phyloP scores from a whole-genome alignment of 2,797 vertebrate genomes.

The Lepilemur septentrionalis region DNA sequence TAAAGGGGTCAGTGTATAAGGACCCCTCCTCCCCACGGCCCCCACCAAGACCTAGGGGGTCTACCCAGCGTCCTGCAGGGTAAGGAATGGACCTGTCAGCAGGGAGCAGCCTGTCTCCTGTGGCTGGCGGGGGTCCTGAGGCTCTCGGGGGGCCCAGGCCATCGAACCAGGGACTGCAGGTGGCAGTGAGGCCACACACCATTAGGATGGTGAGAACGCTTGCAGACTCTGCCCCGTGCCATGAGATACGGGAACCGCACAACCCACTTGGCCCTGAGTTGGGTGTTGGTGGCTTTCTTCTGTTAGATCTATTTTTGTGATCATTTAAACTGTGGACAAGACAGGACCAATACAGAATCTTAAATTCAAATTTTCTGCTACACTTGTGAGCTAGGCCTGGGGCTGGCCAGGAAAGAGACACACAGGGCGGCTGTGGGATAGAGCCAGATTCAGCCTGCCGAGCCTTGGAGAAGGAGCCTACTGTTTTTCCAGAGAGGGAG shows the following conservation, averaged over 20 bases:
- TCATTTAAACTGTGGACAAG: too few relatives aligned
- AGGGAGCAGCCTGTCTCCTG: not conserved
- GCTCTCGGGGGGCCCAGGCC: not conserved
- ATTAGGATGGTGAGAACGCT: too few relatives aligned
- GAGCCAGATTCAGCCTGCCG: accelerated
- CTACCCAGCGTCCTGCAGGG: not conserved
- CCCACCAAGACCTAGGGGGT: not conserved
- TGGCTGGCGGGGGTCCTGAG: not conserved
- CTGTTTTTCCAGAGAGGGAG: not conserved
- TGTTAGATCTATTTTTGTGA: not conserved
- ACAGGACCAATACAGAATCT: not conserved
- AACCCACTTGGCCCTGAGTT: accelerated
- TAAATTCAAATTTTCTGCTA: not conserved
- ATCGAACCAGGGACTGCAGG: not conserved
- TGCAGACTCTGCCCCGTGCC: accelerated
- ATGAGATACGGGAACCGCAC: accelerated
- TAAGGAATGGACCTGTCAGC: not conserved
- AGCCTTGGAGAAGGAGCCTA: accelerated
- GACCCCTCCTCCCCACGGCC: too few relatives aligned
- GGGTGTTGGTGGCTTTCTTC: not conserved
- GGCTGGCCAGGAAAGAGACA: not conserved
- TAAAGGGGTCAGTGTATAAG: accelerated
- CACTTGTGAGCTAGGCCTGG: not conserved
- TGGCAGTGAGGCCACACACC: accelerated
- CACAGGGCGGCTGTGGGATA: accelerated